Conservation (phyloP, 2,113 vertebrate genomes). For the Triplophysa rosa region DNA sequence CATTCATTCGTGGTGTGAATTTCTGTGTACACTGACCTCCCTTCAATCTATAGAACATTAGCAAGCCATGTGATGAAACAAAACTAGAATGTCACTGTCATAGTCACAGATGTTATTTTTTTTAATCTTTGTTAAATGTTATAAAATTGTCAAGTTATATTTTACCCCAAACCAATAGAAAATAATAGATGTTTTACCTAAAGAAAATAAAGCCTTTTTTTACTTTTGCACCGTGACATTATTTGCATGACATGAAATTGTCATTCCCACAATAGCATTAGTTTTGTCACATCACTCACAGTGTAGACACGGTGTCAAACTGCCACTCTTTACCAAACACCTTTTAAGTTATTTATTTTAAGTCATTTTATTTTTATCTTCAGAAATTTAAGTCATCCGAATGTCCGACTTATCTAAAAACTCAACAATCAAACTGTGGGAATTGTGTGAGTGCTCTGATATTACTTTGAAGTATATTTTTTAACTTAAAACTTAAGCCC, state of each 20-base stretch:
- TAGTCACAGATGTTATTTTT: background rate
- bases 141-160: too few species aligned
- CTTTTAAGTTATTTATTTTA: background rate
- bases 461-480: background rate
- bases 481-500: background rate
- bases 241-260: background rate
- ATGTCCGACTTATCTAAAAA: background rate
- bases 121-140: background rate
- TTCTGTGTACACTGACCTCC: background rate
- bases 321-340: background rate
- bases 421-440: background rate
- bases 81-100: background rate
- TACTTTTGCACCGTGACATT: background rate
- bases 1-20: background rate
- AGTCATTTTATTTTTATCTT: too few species aligned
- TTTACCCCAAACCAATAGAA: too few species aligned
- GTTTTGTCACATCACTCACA: background rate
- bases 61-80: background rate
- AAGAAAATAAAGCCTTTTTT: background rate
- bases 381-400: background rate
- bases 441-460: slow-evolving; percentile 13
- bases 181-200: too few species aligned
- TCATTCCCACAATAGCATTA: background rate
- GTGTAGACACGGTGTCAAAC: background rate
- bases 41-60: background rate